Evolutionary conservation across 2,113 vertebrate species (phyloP).

Genomic region (Brachirus orientalis): DNA sequence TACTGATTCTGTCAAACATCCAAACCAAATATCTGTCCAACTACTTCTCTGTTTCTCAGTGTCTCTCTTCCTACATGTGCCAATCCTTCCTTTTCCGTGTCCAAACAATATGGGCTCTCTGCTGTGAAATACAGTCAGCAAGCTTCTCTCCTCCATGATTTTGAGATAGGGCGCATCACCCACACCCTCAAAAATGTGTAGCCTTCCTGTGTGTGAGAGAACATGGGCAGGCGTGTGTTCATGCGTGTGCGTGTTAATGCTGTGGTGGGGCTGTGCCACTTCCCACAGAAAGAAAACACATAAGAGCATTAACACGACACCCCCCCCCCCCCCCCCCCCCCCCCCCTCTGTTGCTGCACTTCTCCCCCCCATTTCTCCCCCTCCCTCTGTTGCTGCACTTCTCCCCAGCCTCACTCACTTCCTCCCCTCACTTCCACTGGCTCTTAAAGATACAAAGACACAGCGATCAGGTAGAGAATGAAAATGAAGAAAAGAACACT

Average conservation of each 20-base stretch:
- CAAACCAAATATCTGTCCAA: not conserved
- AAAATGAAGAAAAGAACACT: not conserved
- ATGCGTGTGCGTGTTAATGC: conserved; percentile 40
- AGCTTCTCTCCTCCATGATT: conserved; percentile 37
- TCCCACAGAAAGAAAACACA: conserved; percentile 68
- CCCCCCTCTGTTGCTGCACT: conserved; percentile 34
- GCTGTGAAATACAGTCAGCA: conserved; percentile 42
- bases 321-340: conserved; percentile 27
- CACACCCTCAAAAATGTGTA: conserved; percentile 36
- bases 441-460: conserved; percentile 66
- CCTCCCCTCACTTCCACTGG: conserved; percentile 15
- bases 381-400: conserved; percentile 42
- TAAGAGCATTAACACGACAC: conserved; percentile 65
- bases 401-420: conserved; percentile 34
- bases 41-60: conserved; percentile 3
- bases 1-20: not conserved
- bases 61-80: conserved; percentile 21
- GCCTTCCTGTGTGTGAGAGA: conserved; percentile 22
- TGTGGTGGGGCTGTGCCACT: conserved; percentile 58
- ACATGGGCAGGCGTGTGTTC: conserved; percentile 29
- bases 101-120: conserved; percentile 26
- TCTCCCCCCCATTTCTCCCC: conserved; percentile 26
- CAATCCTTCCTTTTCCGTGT: conserved; percentile 20
- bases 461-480: not conserved
- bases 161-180: conserved; percentile 46